A percentile compares a stretch with the other conserved stretches of the same genome.
Conservation (phyloP, 1,140 invertebrate species). For the Tetragonula clypearis region DNA sequence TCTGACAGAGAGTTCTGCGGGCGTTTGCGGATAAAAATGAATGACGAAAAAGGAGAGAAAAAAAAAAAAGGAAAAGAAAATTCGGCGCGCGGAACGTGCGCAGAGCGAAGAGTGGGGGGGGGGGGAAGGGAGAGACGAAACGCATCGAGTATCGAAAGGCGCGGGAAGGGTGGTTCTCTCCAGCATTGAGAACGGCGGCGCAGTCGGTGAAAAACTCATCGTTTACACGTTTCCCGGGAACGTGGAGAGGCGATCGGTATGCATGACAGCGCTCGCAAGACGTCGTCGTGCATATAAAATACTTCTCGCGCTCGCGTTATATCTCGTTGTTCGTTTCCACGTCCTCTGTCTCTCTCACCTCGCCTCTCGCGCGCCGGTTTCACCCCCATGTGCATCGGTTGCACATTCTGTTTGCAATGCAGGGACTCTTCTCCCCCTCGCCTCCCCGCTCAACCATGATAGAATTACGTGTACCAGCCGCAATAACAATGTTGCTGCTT, state of each 20-base stretch:
- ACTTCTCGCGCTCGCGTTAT: conserved; percentile 18
- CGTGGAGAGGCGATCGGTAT: conserved; percentile 50
- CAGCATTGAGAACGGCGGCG: not conserved
- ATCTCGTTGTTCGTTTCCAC: conserved; percentile 32
- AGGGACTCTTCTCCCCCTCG: no score
- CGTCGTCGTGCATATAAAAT: conserved; percentile 53
- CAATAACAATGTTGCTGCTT: conserved; percentile 48
- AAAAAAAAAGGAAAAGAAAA: not conserved
- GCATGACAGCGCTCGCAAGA: conserved; percentile 18
- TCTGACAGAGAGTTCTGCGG: no score
- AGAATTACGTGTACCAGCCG: conserved; percentile 49
- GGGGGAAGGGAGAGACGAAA: no score
- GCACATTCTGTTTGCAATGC: conserved; percentile 23
- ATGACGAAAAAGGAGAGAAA: not conserved
- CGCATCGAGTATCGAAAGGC: not conserved
- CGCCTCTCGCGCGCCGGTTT: not conserved
- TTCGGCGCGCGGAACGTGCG: not conserved
- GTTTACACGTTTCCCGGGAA: conserved; percentile 38
- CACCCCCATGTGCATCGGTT: conserved; percentile 26
- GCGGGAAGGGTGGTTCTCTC: not conserved
- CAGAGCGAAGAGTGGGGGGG: no score
- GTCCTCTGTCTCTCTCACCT: not conserved
- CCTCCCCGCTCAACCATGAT: not conserved
- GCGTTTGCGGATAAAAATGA: not conserved
- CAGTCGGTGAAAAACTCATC: conserved; percentile 39